A percentile compares a stretch with the other conserved stretches of the same genome.
Conservation (phyloP, 2,113 vertebrate species). For the Monarcha castaneiventris region DNA sequence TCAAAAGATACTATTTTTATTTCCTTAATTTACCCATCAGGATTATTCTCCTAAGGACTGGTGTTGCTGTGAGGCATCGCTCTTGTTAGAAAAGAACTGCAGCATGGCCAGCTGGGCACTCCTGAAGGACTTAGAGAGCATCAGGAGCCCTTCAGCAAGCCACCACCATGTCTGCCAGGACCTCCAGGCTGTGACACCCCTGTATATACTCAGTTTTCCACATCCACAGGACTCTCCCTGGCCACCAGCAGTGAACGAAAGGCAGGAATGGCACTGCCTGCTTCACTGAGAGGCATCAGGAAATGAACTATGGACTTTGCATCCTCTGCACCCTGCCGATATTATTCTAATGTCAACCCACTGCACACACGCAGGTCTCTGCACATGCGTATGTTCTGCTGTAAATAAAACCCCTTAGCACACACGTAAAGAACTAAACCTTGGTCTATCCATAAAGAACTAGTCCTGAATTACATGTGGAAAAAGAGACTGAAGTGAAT, state of each 20-base stretch:
- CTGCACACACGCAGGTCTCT: background rate
- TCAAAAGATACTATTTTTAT: background rate
- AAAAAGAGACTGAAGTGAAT: background rate
- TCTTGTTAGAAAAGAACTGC: background rate
- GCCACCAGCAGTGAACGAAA: fast-evolving
- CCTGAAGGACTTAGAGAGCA: background rate
- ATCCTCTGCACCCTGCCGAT: background rate
- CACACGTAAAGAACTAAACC: background rate
- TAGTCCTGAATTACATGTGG: background rate
- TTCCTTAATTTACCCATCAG: background rate
- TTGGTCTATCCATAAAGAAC: background rate
- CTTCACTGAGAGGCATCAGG: background rate
- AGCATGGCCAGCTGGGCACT: background rate
- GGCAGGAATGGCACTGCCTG: background rate
- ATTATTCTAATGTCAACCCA: background rate
- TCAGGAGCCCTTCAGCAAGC: background rate
- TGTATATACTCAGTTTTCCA: background rate
- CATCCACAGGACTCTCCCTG: background rate
- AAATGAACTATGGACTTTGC: background rate
- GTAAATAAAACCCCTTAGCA: background rate
- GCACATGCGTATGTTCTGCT: background rate
- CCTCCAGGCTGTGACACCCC: background rate
- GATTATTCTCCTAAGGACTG: background rate
- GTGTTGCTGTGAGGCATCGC: background rate
- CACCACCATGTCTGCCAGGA: background rate